These are phyloP conservation scores for Orientallactaga bullata DNA, from an alignment of 2,113 vertebrate genomes.

Conservation along the genomic window DNA sequence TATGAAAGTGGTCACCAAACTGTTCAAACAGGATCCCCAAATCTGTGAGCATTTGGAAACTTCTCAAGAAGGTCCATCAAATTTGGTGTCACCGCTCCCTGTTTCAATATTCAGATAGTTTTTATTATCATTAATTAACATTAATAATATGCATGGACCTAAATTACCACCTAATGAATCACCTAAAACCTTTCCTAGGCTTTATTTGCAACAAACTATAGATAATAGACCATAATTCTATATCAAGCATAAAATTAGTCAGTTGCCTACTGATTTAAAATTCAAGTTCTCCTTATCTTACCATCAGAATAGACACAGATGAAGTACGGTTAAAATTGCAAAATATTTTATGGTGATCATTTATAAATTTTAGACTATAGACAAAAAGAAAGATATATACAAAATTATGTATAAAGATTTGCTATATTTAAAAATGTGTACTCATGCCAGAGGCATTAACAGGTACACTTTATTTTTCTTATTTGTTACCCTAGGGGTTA, in stretches of 20 bases:
- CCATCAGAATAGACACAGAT: slow-evolving; percentile 14
- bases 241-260: slow-evolving; percentile 73
- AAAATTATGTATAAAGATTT: slow-evolving; percentile 8
- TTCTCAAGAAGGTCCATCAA: slow-evolving; percentile 61
- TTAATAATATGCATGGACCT: slow-evolving; percentile 79
- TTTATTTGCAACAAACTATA: slow-evolving; percentile 82
- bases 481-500: not conserved
- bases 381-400: not conserved
- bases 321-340: slow-evolving; percentile 11
- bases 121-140: slow-evolving; percentile 78
- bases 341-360: slow-evolving; percentile 33
- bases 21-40: not conserved
- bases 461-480: not conserved
- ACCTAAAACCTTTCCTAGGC: slow-evolving; percentile 72
- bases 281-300: slow-evolving; percentile 49
- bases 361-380: slow-evolving; percentile 44
- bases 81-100: slow-evolving; percentile 44
- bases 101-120: slow-evolving; percentile 48
- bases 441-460: not conserved
- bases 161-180: slow-evolving; percentile 81
- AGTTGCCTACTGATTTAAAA: slow-evolving; percentile 73
- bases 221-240: slow-evolving; percentile 79
- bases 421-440: not conserved
- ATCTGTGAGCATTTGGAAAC: not conserved
- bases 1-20: slow-evolving; percentile 63